Conservation (phyloP, 1,140 invertebrate genomes). For the Arctopsyche grandis region DNA sequence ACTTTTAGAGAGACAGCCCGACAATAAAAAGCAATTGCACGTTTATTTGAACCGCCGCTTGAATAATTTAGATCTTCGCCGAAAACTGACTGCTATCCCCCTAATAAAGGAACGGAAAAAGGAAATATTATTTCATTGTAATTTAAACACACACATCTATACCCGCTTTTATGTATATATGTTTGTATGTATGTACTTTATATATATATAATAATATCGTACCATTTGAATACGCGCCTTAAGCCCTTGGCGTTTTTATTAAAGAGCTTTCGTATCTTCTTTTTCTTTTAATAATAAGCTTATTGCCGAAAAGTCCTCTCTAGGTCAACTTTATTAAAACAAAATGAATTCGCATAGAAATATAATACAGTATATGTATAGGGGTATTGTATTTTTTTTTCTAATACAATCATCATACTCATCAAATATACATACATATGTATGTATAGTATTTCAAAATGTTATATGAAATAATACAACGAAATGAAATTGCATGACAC, state of each 20-base stretch:
- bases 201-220: too few species aligned
- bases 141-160: background rate
- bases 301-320: slow-evolving; percentile 2
- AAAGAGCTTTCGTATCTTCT: background rate
- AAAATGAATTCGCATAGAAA: background rate
- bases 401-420: too few species aligned
- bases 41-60: slow-evolving; percentile 18
- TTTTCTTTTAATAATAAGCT: slow-evolving; percentile 8
- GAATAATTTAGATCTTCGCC: slow-evolving; percentile 7
- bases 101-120: slow-evolving; percentile 11
- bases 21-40: slow-evolving; percentile 24
- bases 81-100: background rate
- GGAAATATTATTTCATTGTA: slow-evolving; percentile 20
- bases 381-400: too few species aligned
- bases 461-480: too few species aligned
- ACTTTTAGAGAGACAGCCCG: background rate
- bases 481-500: too few species aligned
- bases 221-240: too few species aligned
- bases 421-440: background rate
- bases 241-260: background rate
- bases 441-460: background rate
- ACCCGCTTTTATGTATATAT: too few species aligned
- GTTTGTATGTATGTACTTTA: too few species aligned
- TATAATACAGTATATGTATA: too few species aligned
- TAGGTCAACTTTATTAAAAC: slow-evolving; percentile 10